Evolutionary conservation across 2,888 invertebrate genomes (phyloP), one percentile per base, ranked within the genome.

Genomic region (Villa cingulata): DNA sequence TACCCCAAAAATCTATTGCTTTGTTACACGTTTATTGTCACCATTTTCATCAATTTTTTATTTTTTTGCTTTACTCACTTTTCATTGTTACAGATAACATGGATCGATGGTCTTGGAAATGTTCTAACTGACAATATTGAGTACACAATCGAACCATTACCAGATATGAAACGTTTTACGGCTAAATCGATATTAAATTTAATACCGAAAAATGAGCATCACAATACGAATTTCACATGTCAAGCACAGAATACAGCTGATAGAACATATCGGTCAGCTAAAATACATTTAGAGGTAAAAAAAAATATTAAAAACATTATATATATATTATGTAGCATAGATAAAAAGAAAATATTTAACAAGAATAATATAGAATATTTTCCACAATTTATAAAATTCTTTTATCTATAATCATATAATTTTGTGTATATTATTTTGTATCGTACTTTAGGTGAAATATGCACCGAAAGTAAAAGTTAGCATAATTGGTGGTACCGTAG

Each of bases 171-270:
- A 59, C 75, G 88, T 58, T 83, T 81, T 62, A 88, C 89, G 20
- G 87, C 91, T 23, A 84, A 84, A 64, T 89, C 91, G 20, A 76
- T 83, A 36, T 75, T 94, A 46, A 86, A 80, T 49, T 74, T 95
- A 49, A 83, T 84, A 50, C 92, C 94, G 3, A 79, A 84, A 59
- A 83, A 86, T 65, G 81, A 86, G 53, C 89, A 94, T 65, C 88
- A 94, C 70, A 89, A 90, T 63, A 87, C 88, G 54, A 86, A 83
- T 10, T 86, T 92, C 62, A 87, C 86, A 17, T 95, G 94, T 66
- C 89, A 89, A 73, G 91, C 86, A 46, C 87, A 88, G 68, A 92
- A 92, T 65, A 85, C 87, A 18, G 92, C 92, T 7, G 86, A 92
- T 64, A 77, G 86, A 57, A 82, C 86, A 10, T 89, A 89, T 62